Base-by-base conservation (phyloP, 1,140 invertebrate species). In the Ptiloglossa arizonensis region DNA sequence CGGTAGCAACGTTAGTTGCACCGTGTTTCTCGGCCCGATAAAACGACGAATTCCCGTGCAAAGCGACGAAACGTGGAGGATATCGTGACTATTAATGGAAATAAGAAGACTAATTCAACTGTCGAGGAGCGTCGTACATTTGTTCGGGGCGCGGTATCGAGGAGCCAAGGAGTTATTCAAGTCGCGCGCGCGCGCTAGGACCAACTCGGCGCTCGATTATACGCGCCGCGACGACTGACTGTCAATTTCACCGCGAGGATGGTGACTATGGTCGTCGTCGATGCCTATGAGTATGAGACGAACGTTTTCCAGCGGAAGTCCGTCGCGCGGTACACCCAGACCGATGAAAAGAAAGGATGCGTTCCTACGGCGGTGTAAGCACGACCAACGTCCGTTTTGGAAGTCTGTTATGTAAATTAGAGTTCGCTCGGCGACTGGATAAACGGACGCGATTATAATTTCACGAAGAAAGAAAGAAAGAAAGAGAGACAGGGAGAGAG, bases 181-280 rank as follows among this genome's bases (percentile, higher is more conserved):
- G 87, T 89, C 90, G 87, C 84, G 87, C 84, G 80, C 72, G 75
- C 77, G 90, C n/a, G n/a, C n/a, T n/a, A 89, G 90, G 83, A 90
- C 86, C 88, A 88, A 90, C 89, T 92, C 83, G 87, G 87, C 91
- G 92, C 90, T 92, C 90, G 90, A 92, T 91, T 91, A 90, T 88
- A 79, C 70, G 85, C 83, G 87, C 80, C 70, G 82, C 86, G 87
- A 83, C 88, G 81, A 66, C 38, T 85, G 90, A 90, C 90, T 90
- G 87, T 85, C 89, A 91, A 91, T 90, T 90, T 81, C 71, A 74
- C 71, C 71, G 77, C 72, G 74, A 73, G 69, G 11, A 32, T 63
- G 81, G 80, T 81, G 68, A 78, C 71, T 73, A 56, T 81, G 76
- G 77, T 83, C 41, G 19, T 2, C 59, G 70, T n/a, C 74, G 60